Evolutionary conservation across 2,797 vertebrate genomes (phyloP), one percentile per base, ranked within the genome.

Genomic region (Cetoscarus ocellatus): DNA sequence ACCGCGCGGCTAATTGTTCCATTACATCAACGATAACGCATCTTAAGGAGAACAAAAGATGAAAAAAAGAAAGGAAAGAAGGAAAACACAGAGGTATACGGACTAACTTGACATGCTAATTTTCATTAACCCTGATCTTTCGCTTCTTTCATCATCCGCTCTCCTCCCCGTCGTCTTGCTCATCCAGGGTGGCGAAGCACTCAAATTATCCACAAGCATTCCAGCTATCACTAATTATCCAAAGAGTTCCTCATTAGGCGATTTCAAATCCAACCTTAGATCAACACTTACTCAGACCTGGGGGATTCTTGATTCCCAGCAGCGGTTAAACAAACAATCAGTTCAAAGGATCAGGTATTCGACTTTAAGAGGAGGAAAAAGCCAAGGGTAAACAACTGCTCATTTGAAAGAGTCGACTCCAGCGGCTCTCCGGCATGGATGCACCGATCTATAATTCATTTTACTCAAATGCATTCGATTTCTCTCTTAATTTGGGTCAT

Each of bases 241-340:
- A 93, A 95, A 92, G 91, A 93, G 90, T 92, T 95, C 93, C 95
- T 96, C 93, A 94, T 95, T 95, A 96, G 91, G 90, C 92, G 92
- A 94, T 92, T 93, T 94, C 92, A 93, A 95, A 94, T 93, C 91
- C 87, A 90, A 87, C 91, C 92, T 95, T 95, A 95, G 91, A 94
- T 94, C 93, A 95, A 92, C 80, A 90, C 93, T 94, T 92, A 88
- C 93, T 91, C 88, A 94, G 87, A 93, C 92, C 94, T 94, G 82
- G n/a, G 91, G 94, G 94, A 96, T 88, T 88, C 91, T 89, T 75
- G 80, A 90, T 93, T 95, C 93, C 93, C 94, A 94, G 92, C 91
- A 91, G 93, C 91, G 82, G 89, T 95, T 93, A 91, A 95, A 94
- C 90, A 95, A 94, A 94, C 92, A 92, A 92, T 91, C 85, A 88